Evolutionary conservation across 2,113 vertebrate species (phyloP).

Genomic region (Dasyornis broadbenti): DNA sequence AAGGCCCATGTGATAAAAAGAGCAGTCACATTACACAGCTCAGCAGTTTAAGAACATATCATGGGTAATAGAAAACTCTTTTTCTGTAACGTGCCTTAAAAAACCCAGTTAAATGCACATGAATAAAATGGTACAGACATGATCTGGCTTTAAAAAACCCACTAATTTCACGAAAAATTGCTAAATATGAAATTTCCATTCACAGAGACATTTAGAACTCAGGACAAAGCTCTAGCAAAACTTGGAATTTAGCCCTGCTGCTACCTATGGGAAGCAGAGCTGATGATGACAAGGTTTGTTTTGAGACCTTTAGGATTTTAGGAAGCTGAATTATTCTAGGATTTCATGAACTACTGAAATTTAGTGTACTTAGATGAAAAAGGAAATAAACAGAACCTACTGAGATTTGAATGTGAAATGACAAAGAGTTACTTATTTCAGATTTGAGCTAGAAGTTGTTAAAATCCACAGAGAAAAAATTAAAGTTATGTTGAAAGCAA

Average conservation of each 20-base stretch:
- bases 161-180: not conserved
- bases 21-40: not conserved
- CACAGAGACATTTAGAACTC: not conserved
- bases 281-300: not conserved
- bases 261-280: accelerated
- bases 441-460: not conserved
- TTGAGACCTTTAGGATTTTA: not conserved
- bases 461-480: not conserved
- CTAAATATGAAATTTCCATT: not conserved
- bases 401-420: not conserved
- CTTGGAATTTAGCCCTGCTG: not conserved
- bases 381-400: not conserved
- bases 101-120: not conserved
- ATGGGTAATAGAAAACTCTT: not conserved
- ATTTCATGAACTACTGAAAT: not conserved
- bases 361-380: not conserved
- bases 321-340: not conserved
- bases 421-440: not conserved
- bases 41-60: not conserved
- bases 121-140: not conserved
- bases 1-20: not conserved
- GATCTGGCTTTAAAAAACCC: accelerated
- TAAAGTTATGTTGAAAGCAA: not conserved
- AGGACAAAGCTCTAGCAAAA: not conserved
- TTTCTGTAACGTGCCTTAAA: not conserved